A percentile compares a stretch with the other conserved stretches of the same genome.
These are phyloP conservation scores for Dasyornis broadbenti DNA, from an alignment of 2,113 vertebrate species.

Conservation along the genomic window DNA sequence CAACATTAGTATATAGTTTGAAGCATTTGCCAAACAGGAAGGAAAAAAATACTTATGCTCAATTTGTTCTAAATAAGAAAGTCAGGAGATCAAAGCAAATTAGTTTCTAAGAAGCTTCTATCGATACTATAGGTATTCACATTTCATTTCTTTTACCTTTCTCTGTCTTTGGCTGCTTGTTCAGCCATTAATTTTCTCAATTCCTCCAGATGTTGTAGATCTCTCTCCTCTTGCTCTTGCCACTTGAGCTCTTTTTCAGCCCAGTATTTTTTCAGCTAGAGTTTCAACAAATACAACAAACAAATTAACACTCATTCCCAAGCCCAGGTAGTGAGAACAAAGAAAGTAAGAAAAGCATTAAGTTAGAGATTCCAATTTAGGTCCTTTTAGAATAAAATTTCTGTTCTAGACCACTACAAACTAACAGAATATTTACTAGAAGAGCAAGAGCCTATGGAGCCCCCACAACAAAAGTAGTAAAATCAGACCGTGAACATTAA, in stretches of 20 bases:
- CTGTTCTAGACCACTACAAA: neutral
- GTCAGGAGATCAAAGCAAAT: neutral
- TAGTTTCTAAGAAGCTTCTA: neutral
- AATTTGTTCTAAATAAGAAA: neutral
- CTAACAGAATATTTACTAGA: neutral
- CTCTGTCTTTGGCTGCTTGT: slow-evolving; percentile 82
- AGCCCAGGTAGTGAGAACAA: neutral
- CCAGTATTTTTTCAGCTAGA: slow-evolving; percentile 84
- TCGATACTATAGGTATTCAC: neutral
- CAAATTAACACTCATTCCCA: neutral
- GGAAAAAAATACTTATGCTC: neutral
- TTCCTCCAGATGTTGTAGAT: slow-evolving; percentile 75
- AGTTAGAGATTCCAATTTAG: neutral
- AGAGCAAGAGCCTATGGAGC: neutral
- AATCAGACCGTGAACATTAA: neutral
- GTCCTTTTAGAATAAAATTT: neutral
- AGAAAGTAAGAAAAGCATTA: neutral
- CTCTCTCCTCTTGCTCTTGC: slow-evolving; percentile 76
- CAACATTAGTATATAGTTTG: neutral
- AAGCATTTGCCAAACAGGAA: neutral
- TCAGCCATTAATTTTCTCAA: slow-evolving; percentile 82
- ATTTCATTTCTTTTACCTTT: slow-evolving; percentile 74
- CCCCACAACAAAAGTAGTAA: neutral
- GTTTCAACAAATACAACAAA: slow-evolving; percentile 32
- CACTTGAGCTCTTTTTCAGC: slow-evolving; percentile 78